Base-by-base conservation (phyloP, 2,113 vertebrate species). In the Etheostoma cragini region DNA sequence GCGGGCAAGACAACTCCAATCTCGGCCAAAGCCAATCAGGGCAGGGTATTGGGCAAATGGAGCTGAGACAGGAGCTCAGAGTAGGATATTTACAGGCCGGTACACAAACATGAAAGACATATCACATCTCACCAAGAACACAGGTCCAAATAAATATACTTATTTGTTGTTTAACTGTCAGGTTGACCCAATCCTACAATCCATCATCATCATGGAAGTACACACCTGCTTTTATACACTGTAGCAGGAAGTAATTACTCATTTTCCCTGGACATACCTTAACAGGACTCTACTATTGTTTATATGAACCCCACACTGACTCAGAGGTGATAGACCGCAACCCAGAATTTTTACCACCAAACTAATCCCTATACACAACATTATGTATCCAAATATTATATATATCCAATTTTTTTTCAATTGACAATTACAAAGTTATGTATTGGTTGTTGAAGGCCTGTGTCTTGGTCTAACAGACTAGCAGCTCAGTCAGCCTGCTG, bases 1-100 rank as follows among this genome's bases (percentile, higher is more conserved):
- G 52, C 11, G 8, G 78, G 57, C 16, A 1, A 53, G 47, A 60
- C 42, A 47, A 76, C 10, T 64, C 60, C 79, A 69, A 88, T 85
- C 74, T 83, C 26, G 4, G 62, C 38, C 24, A 79, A 83, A 81
- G 67, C 63, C 72, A 85, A 87, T 81, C 82, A 83, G 77, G 30
- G 61, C 2, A 2, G 21, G 74, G 45, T 64, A 70, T 63, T 10
- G 7, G 57, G 58, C 24, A 62, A 74, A 76, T 14, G 35, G 14
- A 74, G 68, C 52, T n/a, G 42, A 47, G 15, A 46, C 53, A 38
- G 49, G 62, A 21, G 45, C 47, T 60, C 47, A 62, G 65, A 64
- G 10, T 13, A n/a, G 45, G 33, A 72, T 76, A 53, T 76, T 73
- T 68, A 70, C 71, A 14, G 5, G 17, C 10, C 22, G 5, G 46